phyloP scores from a whole-genome alignment of 92 coral and sea anemone genomes.

The Hydrozoanthus gracilis region DNA sequence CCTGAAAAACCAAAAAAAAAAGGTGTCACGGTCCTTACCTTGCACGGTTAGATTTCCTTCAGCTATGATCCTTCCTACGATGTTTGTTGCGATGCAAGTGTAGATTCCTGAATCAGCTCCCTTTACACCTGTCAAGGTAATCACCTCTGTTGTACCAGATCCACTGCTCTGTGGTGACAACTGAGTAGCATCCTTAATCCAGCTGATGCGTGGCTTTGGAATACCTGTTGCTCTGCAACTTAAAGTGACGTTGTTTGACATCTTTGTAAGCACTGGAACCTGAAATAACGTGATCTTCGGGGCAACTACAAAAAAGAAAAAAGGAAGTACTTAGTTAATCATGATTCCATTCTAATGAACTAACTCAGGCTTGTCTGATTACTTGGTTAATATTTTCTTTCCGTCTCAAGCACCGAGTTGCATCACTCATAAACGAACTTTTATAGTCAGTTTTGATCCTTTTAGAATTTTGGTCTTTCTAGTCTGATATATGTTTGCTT shows the following conservation, averaged over 20 bases:
- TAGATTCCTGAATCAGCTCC: slow-evolving; percentile 77
- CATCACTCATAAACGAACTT: too few relatives aligned
- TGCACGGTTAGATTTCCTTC: slow-evolving; percentile 77
- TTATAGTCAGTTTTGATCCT: too few relatives aligned
- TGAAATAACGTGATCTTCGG: slow-evolving; percentile 71
- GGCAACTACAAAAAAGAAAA: slow-evolving; percentile 62
- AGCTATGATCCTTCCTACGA: slow-evolving; percentile 65
- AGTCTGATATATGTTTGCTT: too few relatives aligned
- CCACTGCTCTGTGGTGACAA: slow-evolving; percentile 57
- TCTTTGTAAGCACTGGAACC: slow-evolving; percentile 69
- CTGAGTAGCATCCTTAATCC: slow-evolving; percentile 62
- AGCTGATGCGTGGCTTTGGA: slow-evolving; percentile 76
- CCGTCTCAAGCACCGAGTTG: too few relatives aligned
- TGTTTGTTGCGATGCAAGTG: slow-evolving; percentile 75
- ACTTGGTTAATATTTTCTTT: too few relatives aligned
- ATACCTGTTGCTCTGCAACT: slow-evolving; percentile 75
- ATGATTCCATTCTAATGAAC: too few relatives aligned
- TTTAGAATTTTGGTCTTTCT: too few relatives aligned
- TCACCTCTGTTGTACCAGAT: slow-evolving; percentile 32
- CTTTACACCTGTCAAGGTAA: slow-evolving; percentile 53
- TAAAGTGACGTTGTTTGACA: slow-evolving; percentile 64
- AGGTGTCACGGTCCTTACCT: slow-evolving; percentile 53
- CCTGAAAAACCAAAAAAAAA: not conserved
- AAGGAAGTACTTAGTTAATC: not conserved
- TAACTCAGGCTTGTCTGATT: too few relatives aligned